Base-by-base conservation (phyloP, 2,797 vertebrate genomes). In the Astyanax mexicanus region DNA sequence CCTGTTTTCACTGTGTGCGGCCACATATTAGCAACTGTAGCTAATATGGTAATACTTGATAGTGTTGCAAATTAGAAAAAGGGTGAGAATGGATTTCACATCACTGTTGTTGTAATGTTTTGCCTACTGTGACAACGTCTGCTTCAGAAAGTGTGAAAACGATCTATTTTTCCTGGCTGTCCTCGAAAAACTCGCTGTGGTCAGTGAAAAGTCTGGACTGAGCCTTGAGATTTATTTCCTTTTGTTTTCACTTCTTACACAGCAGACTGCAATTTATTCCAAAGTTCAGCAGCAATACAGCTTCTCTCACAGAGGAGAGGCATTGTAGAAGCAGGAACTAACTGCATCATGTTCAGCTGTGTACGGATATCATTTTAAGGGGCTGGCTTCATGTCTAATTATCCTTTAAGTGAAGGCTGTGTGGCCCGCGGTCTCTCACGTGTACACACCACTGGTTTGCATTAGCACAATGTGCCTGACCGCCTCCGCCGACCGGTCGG, bases 381-480 rank as follows among this genome's bases (percentile, higher is more conserved):
- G 13, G 17, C 13, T 8, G n/a, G 2, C 17, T 58, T 35, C 27
- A 58, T 35, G 17, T 62, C 15, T 32, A 15, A 8, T 61, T 21
- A 19, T 21, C 38, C 61, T 42, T 64, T 42, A 27, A 15, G 2
- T 44, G 19, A 23, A 35, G 51, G 12, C 3, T 23, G 21, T 10
- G 10, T 11, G 19, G n/a, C 32, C 19, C 2, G 6, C 9, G 6
- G 38, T 8, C 38, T 44, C 35, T 64, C 19, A 64, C 21, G 37
- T 64, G 37, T 42, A 42, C 23, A 15, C 61, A 13, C 21, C 21
- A 44, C 37, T 64, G 61, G 61, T 64, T 23, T 44, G 37, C 61
- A 27, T 23, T 40, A 64, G 6, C 19, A 15, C 21, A 64, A 3
- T 64, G 37, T 40, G 61, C 38, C 21, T 44, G 9, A n/a, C 13